These are phyloP conservation scores for Syngnathus floridae DNA, from an alignment of 2,113 vertebrate species.

Conservation along the genomic window DNA sequence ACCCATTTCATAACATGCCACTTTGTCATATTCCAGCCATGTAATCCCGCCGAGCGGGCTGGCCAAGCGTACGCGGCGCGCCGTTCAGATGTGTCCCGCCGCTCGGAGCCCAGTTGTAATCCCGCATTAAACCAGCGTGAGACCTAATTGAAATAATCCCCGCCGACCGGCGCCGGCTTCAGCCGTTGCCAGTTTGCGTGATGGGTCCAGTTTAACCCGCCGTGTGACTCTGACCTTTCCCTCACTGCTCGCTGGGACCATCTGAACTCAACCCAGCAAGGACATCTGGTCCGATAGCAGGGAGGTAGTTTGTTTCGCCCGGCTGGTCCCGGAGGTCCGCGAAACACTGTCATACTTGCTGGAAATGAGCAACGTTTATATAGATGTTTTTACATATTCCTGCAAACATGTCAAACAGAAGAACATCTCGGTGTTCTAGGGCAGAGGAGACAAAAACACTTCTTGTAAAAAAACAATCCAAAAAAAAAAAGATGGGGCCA, in stretches of 20 bases:
- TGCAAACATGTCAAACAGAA: slow-evolving; percentile 9
- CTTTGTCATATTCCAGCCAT: slow-evolving; percentile 34
- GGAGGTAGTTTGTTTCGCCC: slow-evolving; percentile 59
- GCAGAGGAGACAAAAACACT: not conserved
- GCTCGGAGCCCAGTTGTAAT: slow-evolving; percentile 60
- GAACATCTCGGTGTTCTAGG: slow-evolving; percentile 2
- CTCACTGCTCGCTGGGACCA: slow-evolving; percentile 68
- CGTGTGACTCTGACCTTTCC: slow-evolving; percentile 74
- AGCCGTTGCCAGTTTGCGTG: slow-evolving; percentile 61
- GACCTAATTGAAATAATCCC: slow-evolving; percentile 66
- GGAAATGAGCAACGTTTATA: not conserved
- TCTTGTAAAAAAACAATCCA: not conserved
- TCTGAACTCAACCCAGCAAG: slow-evolving; percentile 64
- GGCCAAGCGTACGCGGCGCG: slow-evolving; percentile 44
- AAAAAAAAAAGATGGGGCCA: not conserved
- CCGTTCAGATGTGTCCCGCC: slow-evolving; percentile 53
- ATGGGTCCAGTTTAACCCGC: slow-evolving; percentile 77
- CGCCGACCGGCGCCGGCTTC: slow-evolving; percentile 31
- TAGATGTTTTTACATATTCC: slow-evolving; percentile 1
- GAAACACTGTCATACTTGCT: slow-evolving; percentile 35
- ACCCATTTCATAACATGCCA: slow-evolving; percentile 1
- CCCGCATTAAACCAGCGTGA: slow-evolving; percentile 60
- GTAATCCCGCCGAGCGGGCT: slow-evolving; percentile 38
- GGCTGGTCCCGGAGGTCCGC: slow-evolving; percentile 55
- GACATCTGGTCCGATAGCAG: slow-evolving; percentile 69